A percentile compares a stretch with the other conserved stretches of the same genome.
phyloP scores from a whole-genome alignment of 2,888 invertebrate species.

The Spilarctia lutea region DNA sequence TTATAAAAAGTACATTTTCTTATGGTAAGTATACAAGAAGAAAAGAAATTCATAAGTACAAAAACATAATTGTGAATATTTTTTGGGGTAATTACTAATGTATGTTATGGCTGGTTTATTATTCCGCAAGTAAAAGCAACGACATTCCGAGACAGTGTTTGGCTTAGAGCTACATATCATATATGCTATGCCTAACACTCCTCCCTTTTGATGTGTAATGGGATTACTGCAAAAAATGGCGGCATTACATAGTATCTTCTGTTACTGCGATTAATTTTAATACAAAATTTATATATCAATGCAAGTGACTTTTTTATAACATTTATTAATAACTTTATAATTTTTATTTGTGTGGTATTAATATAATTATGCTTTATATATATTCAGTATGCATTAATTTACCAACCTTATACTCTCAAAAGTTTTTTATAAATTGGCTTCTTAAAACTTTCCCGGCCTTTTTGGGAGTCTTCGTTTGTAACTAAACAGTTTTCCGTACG shows the following conservation, averaged over 20 bases:
- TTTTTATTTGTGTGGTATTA: neutral
- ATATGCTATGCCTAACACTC: neutral
- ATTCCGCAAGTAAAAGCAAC: neutral
- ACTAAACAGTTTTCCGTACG: neutral
- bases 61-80: neutral
- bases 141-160: neutral
- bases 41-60: conserved; percentile 11
- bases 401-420: neutral
- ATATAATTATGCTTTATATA: neutral
- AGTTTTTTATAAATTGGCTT: neutral
- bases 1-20: conserved; percentile 11
- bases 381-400: neutral
- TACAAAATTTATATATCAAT: neutral
- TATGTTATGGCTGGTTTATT: neutral
- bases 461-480: too few relatives aligned
- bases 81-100: neutral
- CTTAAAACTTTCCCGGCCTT: too few relatives aligned
- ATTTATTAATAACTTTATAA: neutral
- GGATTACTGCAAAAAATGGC: neutral
- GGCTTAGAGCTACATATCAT: neutral
- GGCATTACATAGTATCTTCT: neutral
- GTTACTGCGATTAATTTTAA: neutral
- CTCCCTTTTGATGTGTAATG: neutral
- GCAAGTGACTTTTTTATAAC: neutral
- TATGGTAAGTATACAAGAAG: conserved; percentile 5